Base-by-base conservation (phyloP, 2,113 vertebrate species). In the Alexandromys fortis region DNA sequence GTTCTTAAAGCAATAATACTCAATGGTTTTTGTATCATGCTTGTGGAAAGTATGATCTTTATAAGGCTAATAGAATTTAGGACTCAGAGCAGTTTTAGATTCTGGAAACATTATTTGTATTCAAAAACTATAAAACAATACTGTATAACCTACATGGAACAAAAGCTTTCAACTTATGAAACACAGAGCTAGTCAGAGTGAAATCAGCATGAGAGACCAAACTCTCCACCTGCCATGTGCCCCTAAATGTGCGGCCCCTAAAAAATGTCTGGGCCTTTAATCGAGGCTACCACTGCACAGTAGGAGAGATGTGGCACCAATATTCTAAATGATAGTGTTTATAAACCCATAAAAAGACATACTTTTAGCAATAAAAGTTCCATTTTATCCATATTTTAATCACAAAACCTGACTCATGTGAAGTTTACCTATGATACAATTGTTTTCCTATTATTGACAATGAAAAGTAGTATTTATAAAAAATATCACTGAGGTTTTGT, bases 61-160 rank as follows among this genome's bases (percentile, higher is more conserved):
- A 38, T 45, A 94, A 90, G 45, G 63, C 17, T 63, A 42, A 67
- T 68, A 42, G 17, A 90, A 63, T 86, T 70, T 82, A 63, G 22
- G 38, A n/a, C 7, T 89, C n/a, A 68, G 0, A 24, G 3, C 3
- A 42, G 58, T 52, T 82, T 55, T 49, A 77, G 2, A 13, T 72
- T 95, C 75, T 70, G n/a, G 6, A 70, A 97, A 65, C 10, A 83
- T 28, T 21, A 72, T 14, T 92, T 70, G 65, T 72, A 78, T n/a
- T 77, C 52, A 75, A 95, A 89, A 86, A 35, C 82, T 16, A 33
- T 63, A 81, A 87, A 91, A 76, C 16, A 42, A n/a, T 45, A 58
- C 21, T 55, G 13, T 26, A 73, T 63, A 72, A 3, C 10, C 14
- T 19, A 38, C 1, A 28, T 42, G 26, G 65, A 70, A 77, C 30